Conservation (phyloP, 1,140 invertebrate species). For the Cherax destructor region DNA sequence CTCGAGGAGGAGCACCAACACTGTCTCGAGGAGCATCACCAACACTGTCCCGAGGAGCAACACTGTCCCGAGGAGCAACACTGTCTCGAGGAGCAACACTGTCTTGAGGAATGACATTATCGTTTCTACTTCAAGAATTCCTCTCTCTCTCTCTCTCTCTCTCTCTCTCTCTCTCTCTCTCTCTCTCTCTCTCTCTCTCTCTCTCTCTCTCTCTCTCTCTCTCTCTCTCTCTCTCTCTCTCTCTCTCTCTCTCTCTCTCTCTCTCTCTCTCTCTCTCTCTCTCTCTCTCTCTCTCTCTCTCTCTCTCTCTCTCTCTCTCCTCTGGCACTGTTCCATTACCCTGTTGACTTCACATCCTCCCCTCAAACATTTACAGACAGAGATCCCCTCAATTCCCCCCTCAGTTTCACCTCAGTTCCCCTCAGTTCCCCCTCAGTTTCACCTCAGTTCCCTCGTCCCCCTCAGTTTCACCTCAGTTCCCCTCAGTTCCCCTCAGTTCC, state of each 20-base stretch:
- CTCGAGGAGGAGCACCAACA: background rate
- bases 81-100: background rate
- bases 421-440: no score
- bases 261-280: slow-evolving; percentile 19
- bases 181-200: slow-evolving; percentile 9
- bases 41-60: background rate
- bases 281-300: slow-evolving; percentile 27
- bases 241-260: background rate
- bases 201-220: background rate
- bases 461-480: no score
- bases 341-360: no score
- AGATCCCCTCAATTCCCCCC: no score
- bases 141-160: background rate
- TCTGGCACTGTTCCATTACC: no score
- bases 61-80: background rate
- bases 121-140: background rate
- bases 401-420: no score
- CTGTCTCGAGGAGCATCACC: background rate
- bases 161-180: slow-evolving; percentile 9
- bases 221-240: background rate
- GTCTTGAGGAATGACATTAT: background rate
- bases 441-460: no score
- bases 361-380: no score
- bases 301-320: background rate
- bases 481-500: no score